These are phyloP conservation scores for Henicopernis longicauda DNA, from an alignment of 2,113 vertebrate species.

Conservation along the genomic window DNA sequence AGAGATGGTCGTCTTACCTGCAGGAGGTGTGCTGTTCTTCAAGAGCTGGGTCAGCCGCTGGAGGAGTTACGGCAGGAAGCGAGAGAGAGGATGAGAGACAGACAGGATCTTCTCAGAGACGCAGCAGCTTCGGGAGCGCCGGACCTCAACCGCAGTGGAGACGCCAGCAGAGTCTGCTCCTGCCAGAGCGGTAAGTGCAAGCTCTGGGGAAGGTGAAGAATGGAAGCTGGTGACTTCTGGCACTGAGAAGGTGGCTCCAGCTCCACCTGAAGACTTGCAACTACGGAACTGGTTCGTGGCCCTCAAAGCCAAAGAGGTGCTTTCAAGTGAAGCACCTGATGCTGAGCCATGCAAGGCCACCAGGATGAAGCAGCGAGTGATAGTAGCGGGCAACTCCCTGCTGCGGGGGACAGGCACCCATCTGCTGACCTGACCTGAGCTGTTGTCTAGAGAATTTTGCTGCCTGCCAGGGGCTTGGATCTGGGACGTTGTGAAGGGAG, in stretches of 20 bases:
- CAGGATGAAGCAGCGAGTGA: not conserved
- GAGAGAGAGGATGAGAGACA: not conserved
- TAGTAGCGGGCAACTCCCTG: not conserved
- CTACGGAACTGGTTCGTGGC: not conserved
- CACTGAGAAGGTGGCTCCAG: not conserved
- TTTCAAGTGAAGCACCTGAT: not conserved
- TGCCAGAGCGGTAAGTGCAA: not conserved
- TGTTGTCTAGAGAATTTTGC: not conserved
- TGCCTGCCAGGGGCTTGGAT: not conserved
- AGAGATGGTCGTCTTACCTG: not conserved
- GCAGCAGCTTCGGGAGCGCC: not conserved
- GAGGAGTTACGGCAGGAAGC: not conserved
- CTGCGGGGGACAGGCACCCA: not conserved
- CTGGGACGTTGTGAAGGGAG: not conserved
- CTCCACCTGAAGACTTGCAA: not conserved
- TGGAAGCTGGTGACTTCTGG: not conserved
- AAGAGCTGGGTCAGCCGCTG: not conserved
- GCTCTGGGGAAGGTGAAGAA: not conserved
- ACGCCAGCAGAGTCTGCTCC: not conserved
- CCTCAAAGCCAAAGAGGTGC: not conserved
- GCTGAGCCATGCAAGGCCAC: not conserved
- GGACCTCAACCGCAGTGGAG: not conserved
- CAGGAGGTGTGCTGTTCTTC: not conserved
- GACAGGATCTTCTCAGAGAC: not conserved
- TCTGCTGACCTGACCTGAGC: not conserved